A percentile compares a stretch with the other conserved stretches of the same genome.
Evolutionary conservation across 2,113 vertebrate genomes (phyloP).

Genomic region (Poecilia latipinna): DNA sequence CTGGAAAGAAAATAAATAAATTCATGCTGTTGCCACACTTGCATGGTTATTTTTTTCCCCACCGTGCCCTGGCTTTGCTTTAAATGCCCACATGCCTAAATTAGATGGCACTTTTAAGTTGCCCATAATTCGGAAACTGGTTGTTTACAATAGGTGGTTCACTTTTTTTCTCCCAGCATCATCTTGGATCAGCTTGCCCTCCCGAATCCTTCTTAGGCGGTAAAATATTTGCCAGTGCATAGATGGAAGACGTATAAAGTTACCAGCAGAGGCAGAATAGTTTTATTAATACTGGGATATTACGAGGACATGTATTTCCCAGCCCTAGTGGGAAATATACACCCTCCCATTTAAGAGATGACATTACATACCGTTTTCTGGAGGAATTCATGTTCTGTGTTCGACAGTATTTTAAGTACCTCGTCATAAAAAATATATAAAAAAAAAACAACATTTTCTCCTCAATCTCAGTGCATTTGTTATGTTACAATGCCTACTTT

Average conservation of each 20-base stretch:
- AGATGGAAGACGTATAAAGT: slow-evolving; percentile 3
- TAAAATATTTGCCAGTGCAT: neutral
- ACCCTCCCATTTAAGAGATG: neutral
- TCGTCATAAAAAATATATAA: neutral
- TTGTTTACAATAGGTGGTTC: neutral
- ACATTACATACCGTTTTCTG: neutral
- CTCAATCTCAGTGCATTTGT: slow-evolving; percentile 6
- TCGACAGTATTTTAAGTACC: neutral
- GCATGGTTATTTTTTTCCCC: neutral
- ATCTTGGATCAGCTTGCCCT: neutral
- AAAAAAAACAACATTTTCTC: neutral
- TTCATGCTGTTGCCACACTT: neutral
- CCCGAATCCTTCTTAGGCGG: neutral
- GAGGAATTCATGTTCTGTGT: slow-evolving; percentile 2
- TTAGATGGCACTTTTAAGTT: slow-evolving; percentile 1
- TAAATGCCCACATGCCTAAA: neutral
- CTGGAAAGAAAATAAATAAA: too few species aligned
- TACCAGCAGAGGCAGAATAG: neutral
- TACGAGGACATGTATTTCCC: neutral
- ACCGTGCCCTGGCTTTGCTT: neutral
- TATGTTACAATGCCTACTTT: slow-evolving; percentile 20
- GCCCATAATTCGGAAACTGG: neutral
- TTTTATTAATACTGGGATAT: neutral
- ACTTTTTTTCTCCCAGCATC: neutral
- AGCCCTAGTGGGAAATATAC: neutral